Percentiles rank a stretch among this genome's conserved stretches.
These are phyloP conservation scores for Malurus elegans DNA, from an alignment of 2,113 vertebrate species.

Conservation along the genomic window DNA sequence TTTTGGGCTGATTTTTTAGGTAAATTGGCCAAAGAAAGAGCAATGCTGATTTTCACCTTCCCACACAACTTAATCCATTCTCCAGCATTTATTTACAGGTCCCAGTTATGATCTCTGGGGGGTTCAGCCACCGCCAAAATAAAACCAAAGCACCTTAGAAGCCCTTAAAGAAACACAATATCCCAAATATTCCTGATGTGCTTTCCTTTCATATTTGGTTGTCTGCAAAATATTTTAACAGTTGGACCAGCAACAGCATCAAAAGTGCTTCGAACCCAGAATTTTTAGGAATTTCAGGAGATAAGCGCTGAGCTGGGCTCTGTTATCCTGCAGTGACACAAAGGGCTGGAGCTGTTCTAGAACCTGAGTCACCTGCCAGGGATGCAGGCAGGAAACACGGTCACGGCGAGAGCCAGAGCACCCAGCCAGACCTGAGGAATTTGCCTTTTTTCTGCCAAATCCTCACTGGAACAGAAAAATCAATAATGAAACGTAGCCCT, in stretches of 20 bases:
- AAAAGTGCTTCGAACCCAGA: background rate
- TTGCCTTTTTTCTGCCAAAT: slow-evolving; percentile 40
- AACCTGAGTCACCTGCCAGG: background rate
- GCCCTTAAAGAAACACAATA: background rate
- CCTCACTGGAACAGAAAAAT: slow-evolving; percentile 7
- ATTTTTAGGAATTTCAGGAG: background rate
- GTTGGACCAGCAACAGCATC: background rate
- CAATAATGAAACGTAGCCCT: background rate
- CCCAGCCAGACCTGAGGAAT: slow-evolving; percentile 30
- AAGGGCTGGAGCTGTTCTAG: background rate
- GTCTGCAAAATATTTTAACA: slow-evolving; percentile 20
- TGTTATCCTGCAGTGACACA: background rate
- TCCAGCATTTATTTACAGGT: background rate
- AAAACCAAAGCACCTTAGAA: background rate
- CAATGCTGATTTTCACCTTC: background rate
- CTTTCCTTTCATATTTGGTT: background rate
- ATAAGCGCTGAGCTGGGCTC: background rate
- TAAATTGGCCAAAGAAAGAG: background rate
- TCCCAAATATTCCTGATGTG: background rate
- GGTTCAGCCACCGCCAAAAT: background rate
- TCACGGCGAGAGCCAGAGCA: background rate
- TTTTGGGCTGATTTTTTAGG: background rate
- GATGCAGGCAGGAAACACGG: slow-evolving; percentile 36
- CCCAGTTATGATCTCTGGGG: background rate
- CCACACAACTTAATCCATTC: background rate